These are phyloP conservation scores for Temnopleurus reevesii DNA, from an alignment of 53 echinoderm and acorn worm species.

Conservation along the genomic window DNA sequence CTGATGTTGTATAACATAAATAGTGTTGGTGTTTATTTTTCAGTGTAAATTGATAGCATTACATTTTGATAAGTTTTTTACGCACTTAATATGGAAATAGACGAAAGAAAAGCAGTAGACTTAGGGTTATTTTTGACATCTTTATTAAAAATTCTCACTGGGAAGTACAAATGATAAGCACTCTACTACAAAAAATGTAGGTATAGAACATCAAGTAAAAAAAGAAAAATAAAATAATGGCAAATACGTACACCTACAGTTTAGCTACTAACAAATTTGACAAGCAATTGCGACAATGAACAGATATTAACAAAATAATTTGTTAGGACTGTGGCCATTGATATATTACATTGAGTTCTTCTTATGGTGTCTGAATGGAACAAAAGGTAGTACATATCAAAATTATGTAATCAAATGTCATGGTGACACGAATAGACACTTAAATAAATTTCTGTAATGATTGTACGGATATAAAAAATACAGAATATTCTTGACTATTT, in stretches of 20 bases:
- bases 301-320: constrained; percentile 50
- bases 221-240: constrained; percentile 53
- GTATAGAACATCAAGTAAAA: constrained; percentile 58
- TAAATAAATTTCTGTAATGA: constrained; percentile 7
- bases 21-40: too few relatives aligned
- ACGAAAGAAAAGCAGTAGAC: neutral
- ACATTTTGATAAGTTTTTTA: too few relatives aligned
- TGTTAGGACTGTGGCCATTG: constrained; percentile 39
- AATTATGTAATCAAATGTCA: neutral
- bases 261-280: constrained; percentile 58
- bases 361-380: constrained; percentile 1
- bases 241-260: constrained; percentile 62
- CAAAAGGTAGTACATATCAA: neutral
- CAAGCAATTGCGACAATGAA: constrained; percentile 63
- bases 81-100: neutral
- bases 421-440: neutral
- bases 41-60: too few relatives aligned
- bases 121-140: constrained; percentile 48
- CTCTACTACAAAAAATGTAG: constrained; percentile 66
- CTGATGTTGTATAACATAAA: too few relatives aligned
- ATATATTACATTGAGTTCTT: neutral
- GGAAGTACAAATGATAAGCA: constrained; percentile 66
- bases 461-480: neutral
- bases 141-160: constrained; percentile 66
- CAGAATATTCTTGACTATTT: neutral